Conservation (phyloP, 2,888 invertebrate species). For the Drosophila robusta region DNA sequence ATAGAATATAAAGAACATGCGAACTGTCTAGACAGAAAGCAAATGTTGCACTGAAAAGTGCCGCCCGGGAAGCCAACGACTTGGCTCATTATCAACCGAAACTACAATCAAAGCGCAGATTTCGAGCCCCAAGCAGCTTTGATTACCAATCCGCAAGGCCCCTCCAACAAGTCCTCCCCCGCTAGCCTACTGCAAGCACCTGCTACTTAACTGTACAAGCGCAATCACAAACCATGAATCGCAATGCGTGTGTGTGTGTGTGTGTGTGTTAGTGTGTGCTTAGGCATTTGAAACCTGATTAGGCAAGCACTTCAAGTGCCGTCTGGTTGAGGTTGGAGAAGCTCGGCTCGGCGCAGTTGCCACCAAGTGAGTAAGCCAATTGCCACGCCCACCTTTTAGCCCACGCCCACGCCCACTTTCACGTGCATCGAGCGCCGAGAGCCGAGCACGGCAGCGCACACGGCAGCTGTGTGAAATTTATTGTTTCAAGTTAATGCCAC, state of each 20-base stretch:
- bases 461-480: conserved; percentile 73
- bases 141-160: conserved; percentile 55
- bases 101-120: conserved; percentile 59
- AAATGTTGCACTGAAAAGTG: conserved; percentile 37
- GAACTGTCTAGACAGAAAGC: conserved; percentile 64
- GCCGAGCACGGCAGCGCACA: not conserved
- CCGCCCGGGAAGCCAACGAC: conserved; percentile 24
- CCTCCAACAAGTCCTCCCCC: conserved; percentile 7
- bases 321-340: conserved; percentile 24
- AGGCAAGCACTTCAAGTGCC: conserved; percentile 76
- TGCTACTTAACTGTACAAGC: conserved; percentile 14
- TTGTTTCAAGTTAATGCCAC: conserved; percentile 82
- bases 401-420: conserved; percentile 1
- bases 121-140: conserved; percentile 55
- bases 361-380: conserved; percentile 45
- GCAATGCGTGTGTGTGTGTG: conserved; percentile 13
- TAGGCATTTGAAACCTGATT: conserved; percentile 79
- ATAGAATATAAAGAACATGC: conserved; percentile 11
- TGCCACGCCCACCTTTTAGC: conserved; percentile 27
- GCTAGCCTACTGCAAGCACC: conserved; percentile 17
- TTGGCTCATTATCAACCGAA: conserved; percentile 29
- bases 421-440: not conserved
- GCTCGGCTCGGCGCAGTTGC: not conserved
- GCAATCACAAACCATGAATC: conserved; percentile 27
- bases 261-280: conserved; percentile 30